A percentile compares a stretch with the other conserved stretches of the same genome.
Evolutionary conservation across 2,113 vertebrate genomes (phyloP).

Genomic region (Mola mola): DNA sequence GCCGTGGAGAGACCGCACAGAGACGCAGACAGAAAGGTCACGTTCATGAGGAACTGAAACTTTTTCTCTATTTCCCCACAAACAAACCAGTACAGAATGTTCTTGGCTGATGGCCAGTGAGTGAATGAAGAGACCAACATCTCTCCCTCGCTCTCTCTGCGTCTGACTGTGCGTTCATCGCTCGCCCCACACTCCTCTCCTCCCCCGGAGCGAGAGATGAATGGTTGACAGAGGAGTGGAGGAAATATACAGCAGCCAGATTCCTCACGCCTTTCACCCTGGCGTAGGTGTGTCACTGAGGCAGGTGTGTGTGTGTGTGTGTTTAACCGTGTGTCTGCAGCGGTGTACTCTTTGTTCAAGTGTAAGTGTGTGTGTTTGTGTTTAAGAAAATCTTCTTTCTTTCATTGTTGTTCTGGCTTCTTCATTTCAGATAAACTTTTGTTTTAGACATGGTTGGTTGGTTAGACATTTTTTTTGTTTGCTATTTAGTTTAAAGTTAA

Average conservation of each 20-base stretch:
- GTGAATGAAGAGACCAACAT: constrained; percentile 69
- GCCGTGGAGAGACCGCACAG: constrained; percentile 2
- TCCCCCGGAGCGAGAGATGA: constrained; percentile 47
- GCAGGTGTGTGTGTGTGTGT: constrained; percentile 15
- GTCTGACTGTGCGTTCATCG: constrained; percentile 23
- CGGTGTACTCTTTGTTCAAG: too few relatives aligned
- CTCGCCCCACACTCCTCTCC: constrained; percentile 26
- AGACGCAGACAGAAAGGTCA: constrained; percentile 70
- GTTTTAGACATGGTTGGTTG: too few relatives aligned
- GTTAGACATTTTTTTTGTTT: too few relatives aligned
- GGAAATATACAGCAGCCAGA: constrained; percentile 61
- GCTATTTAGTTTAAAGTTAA: background rate
- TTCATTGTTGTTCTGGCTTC: too few relatives aligned
- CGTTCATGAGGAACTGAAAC: constrained; percentile 77
- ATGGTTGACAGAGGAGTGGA: constrained; percentile 66
- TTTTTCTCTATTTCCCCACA: constrained; percentile 80
- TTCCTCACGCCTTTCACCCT: constrained; percentile 56
- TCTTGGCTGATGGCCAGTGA: constrained; percentile 77
- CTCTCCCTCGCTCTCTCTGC: constrained; percentile 31
- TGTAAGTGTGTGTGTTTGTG: background rate
- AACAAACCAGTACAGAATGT: constrained; percentile 86
- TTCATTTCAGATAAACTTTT: too few relatives aligned
- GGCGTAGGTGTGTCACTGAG: constrained; percentile 26
- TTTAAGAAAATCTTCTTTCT: too few relatives aligned
- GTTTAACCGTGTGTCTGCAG: constrained; percentile 1